Conservation (phyloP, 1,140 invertebrate genomes). For the Ips nitidus region DNA sequence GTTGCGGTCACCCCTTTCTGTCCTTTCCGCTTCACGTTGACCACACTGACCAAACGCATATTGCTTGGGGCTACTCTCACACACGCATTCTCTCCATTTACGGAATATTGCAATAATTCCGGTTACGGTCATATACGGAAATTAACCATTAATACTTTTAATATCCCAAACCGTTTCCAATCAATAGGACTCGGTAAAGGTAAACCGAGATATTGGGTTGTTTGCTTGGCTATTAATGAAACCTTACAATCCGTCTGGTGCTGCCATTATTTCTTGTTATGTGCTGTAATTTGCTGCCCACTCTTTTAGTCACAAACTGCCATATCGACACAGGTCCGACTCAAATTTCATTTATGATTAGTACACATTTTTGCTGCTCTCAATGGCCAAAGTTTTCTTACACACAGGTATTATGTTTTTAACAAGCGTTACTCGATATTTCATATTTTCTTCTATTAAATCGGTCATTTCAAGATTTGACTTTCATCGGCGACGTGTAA, state of each 20-base stretch:
- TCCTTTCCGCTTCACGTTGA: constrained; percentile 35
- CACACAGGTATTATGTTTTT: constrained; percentile 26
- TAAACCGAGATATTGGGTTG: constrained; percentile 35
- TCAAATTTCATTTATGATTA: not conserved
- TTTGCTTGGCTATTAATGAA: constrained; percentile 44
- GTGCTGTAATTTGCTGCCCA: constrained; percentile 40
- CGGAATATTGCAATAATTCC: constrained; percentile 40
- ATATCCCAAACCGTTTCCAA: too few relatives aligned
- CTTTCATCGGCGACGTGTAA: constrained; percentile 10
- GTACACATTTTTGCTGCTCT: not conserved
- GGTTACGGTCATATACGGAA: not conserved
- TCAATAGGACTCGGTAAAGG: constrained; percentile 30
- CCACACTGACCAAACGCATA: constrained; percentile 43
- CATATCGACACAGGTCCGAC: not conserved
- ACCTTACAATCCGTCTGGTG: constrained; percentile 33
- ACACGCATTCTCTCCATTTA: constrained; percentile 47
- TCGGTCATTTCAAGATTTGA: constrained; percentile 24
- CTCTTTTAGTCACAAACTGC: constrained; percentile 45
- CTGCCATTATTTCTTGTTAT: constrained; percentile 49
- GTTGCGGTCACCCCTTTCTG: constrained; percentile 45
- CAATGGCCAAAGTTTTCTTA: too few relatives aligned
- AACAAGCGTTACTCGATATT: constrained; percentile 29
- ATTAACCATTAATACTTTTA: too few relatives aligned
- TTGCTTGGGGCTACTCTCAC: constrained; percentile 37
- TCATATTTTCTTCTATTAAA: constrained; percentile 11